Evolutionary conservation across 2,888 invertebrate genomes (phyloP), one percentile per base, ranked within the genome.

Genomic region (Drosophila setosimentum): DNA sequence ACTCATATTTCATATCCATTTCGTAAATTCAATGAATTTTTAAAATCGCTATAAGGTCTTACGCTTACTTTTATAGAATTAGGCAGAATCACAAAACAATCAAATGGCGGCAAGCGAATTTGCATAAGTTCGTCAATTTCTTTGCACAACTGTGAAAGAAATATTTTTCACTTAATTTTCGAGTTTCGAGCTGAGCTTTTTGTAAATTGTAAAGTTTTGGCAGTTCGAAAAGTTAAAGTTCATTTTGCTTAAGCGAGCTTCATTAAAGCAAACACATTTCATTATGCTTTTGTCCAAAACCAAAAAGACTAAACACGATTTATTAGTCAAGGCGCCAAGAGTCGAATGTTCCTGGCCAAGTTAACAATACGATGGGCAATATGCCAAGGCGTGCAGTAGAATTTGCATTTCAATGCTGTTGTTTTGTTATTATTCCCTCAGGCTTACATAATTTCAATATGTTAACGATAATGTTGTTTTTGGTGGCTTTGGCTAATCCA

Each of bases 341-440:
- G 29, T 24, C 45, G 8, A 45, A 24, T 45, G 45, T 21, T 30
- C 24, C 16, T 55, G 64, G 35, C 35, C 49, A 50, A 45, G 27
- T 42, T 42, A 21, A 35, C 61, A 30, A 29, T 10, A 4, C n/a
- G 8, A 7, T 57, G 33, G 29, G 2, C 30, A 21, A 42, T 18
- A 62, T 13, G 50, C 50, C 10, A n/a, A 40, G 40, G 35, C 35
- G 29, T 53, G 45, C 51, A 64, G 18, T 33, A 29, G 27, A 77
- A 78, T 77, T 78, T 77, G 81, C 77, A 78, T 80, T 72, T 78
- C 72, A 80, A 78, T 77, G 57, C 59, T 30, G 37, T 62, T 45
- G 10, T 42, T 40, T 6, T 29, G 16, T 33, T 48, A 54, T n/a
- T 33, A 54, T 42, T 16, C 67, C 70, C 21, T 30, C 0, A 7